Percentiles rank a stretch among this genome's conserved stretches.
Evolutionary conservation across 2,113 vertebrate genomes (phyloP).

Genomic region (Microtus pennsylvanicus): DNA sequence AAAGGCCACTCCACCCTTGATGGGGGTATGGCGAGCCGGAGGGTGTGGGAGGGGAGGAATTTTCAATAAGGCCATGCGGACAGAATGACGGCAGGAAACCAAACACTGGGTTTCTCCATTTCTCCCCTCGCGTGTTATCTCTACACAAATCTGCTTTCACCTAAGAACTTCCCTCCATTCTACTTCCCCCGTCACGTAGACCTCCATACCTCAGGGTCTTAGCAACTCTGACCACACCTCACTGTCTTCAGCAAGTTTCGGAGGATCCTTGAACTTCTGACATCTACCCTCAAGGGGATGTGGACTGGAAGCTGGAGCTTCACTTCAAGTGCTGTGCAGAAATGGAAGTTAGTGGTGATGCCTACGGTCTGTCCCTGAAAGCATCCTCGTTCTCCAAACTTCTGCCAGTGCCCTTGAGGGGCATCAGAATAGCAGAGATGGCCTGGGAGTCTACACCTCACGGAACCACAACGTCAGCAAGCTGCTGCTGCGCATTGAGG

Average conservation of each 20-base stretch:
- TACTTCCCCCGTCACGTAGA: slow-evolving; percentile 32
- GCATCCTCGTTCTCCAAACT: not conserved
- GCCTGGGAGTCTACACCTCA: not conserved
- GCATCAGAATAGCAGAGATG: not conserved
- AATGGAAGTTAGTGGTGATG: not conserved
- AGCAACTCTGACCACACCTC: not conserved
- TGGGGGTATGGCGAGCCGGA: not conserved
- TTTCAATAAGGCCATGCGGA: slow-evolving; percentile 61
- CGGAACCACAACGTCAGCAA: not conserved
- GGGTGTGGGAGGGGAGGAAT: not conserved
- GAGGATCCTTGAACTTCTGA: slow-evolving; percentile 78
- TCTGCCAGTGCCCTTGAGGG: not conserved
- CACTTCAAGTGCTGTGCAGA: slow-evolving; percentile 70
- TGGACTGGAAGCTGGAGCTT: slow-evolving; percentile 41
- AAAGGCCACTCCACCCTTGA: slow-evolving; percentile 59
- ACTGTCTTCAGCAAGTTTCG: slow-evolving; percentile 74
- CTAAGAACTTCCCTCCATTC: slow-evolving; percentile 39
- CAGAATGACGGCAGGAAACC: slow-evolving; percentile 26
- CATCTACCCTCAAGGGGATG: not conserved
- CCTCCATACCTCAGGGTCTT: slow-evolving; percentile 17
- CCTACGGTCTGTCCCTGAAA: not conserved
- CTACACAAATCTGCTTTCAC: slow-evolving; percentile 1
- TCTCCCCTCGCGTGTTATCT: slow-evolving; percentile 63
- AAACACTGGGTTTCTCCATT: slow-evolving; percentile 59
- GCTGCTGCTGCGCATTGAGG: not conserved